These are phyloP conservation scores for Ciconia maguari DNA, from an alignment of 2,113 vertebrate species.

Conservation along the genomic window DNA sequence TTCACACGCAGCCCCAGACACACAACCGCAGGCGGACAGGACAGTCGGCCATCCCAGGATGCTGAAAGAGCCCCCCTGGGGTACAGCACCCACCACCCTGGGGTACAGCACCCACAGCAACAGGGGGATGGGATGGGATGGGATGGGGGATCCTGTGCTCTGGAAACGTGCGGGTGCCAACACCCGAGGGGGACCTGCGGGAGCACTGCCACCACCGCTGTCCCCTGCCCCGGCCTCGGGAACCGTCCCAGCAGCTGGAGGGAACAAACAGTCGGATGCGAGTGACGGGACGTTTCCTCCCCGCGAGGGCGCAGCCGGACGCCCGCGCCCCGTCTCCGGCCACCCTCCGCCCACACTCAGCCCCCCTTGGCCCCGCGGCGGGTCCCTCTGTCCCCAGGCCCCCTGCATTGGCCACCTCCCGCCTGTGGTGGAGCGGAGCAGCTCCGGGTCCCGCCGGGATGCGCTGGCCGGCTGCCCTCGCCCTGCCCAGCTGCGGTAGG, in stretches of 20 bases:
- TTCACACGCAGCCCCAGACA: background rate
- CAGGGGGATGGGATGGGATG: background rate
- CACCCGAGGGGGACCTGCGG: rapidly evolving
- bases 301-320: rapidly evolving
- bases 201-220: background rate
- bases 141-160: no score
- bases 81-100: background rate
- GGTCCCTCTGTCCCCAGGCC: background rate
- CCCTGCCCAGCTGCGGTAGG: background rate
- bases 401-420: rapidly evolving
- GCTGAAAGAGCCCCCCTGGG: background rate
- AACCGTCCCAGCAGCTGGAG: background rate
- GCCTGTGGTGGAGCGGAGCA: background rate
- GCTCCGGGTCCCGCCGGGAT: background rate
- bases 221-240: background rate
- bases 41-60: background rate
- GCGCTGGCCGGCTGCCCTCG: background rate
- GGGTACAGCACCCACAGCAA: background rate
- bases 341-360: background rate
- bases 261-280: background rate
- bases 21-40: no score
- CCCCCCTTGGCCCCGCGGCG: rapidly evolving
- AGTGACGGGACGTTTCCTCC: background rate
- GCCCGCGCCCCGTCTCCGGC: background rate
- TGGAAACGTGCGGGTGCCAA: background rate